phyloP scores from a whole-genome alignment of 2,113 vertebrate species.

The Sander lucioperca region DNA sequence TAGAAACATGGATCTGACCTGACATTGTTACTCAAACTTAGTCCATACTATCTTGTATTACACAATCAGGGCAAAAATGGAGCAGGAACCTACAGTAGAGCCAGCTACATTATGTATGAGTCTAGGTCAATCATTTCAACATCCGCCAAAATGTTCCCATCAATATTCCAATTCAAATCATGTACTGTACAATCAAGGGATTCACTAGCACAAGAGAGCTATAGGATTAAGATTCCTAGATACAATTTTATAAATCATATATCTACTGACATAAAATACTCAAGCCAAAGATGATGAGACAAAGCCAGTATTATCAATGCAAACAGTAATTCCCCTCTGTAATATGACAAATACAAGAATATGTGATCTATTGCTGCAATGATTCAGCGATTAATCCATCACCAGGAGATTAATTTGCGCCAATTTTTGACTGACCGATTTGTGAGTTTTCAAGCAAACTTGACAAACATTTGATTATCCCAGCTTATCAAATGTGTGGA shows the following conservation, averaged over 20 bases:
- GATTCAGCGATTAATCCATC: neutral
- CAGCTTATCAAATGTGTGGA: neutral
- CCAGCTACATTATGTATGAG: constrained; percentile 19
- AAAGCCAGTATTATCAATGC: constrained; percentile 1
- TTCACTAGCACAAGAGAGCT: neutral
- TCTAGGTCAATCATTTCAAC: constrained; percentile 36
- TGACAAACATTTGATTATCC: neutral
- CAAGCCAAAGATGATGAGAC: constrained; percentile 19
- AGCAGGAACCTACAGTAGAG: constrained; percentile 31
- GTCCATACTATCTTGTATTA: constrained; percentile 11
- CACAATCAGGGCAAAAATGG: constrained; percentile 26
- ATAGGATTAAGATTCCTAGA: constrained; percentile 4
- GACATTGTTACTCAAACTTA: constrained; percentile 12
- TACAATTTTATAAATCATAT: constrained; percentile 4
- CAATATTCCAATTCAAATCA: constrained; percentile 34
- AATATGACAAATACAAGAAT: neutral
- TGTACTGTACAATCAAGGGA: constrained; percentile 4
- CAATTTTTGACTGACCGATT: neutral
- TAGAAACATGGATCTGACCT: constrained; percentile 5
- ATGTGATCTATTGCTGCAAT: neutral
- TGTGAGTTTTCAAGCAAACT: neutral
- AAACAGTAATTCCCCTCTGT: neutral
- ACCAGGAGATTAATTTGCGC: neutral
- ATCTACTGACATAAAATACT: constrained; percentile 11
- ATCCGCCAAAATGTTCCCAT: constrained; percentile 11